These are phyloP conservation scores for Megaleporinus macrocephalus DNA, from an alignment of 2,113 vertebrate species.

Conservation along the genomic window DNA sequence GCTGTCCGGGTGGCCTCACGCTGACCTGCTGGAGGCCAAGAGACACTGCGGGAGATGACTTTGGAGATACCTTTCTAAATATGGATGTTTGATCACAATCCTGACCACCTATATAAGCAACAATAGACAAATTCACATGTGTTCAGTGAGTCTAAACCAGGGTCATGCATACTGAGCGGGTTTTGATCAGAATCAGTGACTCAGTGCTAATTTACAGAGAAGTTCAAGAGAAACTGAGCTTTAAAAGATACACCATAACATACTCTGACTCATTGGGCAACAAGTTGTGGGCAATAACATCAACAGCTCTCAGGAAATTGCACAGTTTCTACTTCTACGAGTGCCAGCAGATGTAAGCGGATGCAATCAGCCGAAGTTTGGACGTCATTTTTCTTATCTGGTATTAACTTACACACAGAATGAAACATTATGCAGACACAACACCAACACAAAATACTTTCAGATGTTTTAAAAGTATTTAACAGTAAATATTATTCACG, in stretches of 20 bases:
- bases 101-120: not conserved
- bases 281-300: too few species aligned
- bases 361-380: too few species aligned
- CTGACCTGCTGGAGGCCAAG: slow-evolving; percentile 25
- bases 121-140: not conserved
- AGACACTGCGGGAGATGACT: not conserved
- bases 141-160: not conserved
- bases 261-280: too few species aligned
- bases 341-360: too few species aligned
- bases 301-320: too few species aligned
- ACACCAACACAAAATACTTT: too few species aligned
- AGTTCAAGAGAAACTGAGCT: not conserved
- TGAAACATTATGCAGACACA: too few species aligned
- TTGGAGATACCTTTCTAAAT: slow-evolving; percentile 21
- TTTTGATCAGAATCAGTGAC: not conserved
- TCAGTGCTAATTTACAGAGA: not conserved
- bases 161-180: not conserved
- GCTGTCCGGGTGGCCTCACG: slow-evolving; percentile 1
- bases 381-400: too few species aligned
- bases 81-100: not conserved
- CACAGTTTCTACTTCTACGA: too few species aligned
- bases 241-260: not conserved
- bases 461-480: too few species aligned
- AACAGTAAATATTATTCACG: too few species aligned
- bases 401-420: too few species aligned